Evolutionary conservation across 2,113 vertebrate species (phyloP).

Genomic region (Solea senegalensis): DNA sequence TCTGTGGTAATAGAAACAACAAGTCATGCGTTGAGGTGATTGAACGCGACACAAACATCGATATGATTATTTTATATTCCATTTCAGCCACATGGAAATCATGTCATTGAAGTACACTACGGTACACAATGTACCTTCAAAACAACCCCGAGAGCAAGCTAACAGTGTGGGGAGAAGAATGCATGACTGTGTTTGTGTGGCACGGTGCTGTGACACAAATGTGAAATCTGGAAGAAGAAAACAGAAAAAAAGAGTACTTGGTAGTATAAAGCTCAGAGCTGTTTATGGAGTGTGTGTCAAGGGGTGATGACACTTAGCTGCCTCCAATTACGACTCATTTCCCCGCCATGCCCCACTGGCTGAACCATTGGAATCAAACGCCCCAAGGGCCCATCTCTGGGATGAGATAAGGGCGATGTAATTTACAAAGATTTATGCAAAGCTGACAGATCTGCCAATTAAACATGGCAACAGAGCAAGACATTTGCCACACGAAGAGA

Average conservation of each 20-base stretch:
- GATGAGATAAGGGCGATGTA: conserved; percentile 66
- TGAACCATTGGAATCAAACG: conserved; percentile 55
- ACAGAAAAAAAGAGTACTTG: conserved; percentile 2
- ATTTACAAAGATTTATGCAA: conserved; percentile 78
- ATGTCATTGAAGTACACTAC: too few species aligned
- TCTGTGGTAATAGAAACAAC: too few species aligned
- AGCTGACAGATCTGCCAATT: conserved; percentile 77
- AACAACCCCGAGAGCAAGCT: conserved; percentile 46
- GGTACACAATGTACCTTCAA: conserved; percentile 48
- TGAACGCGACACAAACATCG: too few species aligned
- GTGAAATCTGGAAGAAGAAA: neutral
- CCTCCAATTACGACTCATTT: conserved; percentile 77
- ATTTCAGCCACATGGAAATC: neutral
- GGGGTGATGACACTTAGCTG: conserved; percentile 64
- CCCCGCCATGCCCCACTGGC: conserved; percentile 55
- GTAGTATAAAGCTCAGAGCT: conserved; percentile 53
- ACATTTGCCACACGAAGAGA: conserved; percentile 48
- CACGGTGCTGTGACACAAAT: conserved; percentile 24
- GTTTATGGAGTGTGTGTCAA: conserved; percentile 71
- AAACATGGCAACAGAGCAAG: conserved; percentile 67
- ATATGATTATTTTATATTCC: too few species aligned
- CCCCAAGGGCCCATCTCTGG: conserved; percentile 56
- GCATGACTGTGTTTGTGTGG: conserved; percentile 19
- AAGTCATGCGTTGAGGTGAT: too few species aligned
- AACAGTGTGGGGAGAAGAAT: conserved; percentile 3